phyloP scores from a whole-genome alignment of 1,140 invertebrate species.

The Pseudomyrmex concolor region DNA sequence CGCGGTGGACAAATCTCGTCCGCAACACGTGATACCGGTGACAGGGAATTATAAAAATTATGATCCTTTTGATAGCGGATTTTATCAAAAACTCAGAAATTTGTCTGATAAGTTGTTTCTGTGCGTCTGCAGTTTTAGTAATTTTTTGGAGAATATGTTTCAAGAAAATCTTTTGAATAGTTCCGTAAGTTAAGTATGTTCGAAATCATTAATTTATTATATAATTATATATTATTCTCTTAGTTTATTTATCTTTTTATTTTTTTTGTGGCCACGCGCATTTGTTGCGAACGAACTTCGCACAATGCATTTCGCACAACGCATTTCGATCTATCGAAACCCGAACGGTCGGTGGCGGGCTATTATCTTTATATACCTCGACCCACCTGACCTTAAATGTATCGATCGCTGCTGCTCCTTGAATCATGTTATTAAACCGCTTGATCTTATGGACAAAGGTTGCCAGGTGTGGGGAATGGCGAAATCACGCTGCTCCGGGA shows the following conservation, averaged over 20 bases:
- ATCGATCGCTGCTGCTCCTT: slow-evolving; percentile 69
- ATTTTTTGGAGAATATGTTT: neutral
- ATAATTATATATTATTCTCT: neutral
- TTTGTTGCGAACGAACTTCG: neutral
- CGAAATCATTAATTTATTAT: neutral
- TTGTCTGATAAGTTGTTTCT: neutral
- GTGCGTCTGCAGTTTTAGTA: neutral
- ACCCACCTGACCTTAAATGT: slow-evolving; percentile 72
- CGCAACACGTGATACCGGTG: neutral
- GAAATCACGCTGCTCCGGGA: slow-evolving; percentile 51
- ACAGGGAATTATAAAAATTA: neutral
- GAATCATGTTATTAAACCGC: slow-evolving; percentile 71
- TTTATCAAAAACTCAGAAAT: neutral
- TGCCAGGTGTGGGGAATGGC: slow-evolving; percentile 55
- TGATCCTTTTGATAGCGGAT: neutral
- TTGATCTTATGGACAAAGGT: slow-evolving; percentile 69
- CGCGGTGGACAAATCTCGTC: slow-evolving; percentile 26
- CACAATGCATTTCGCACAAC: neutral
- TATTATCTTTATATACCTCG: slow-evolving; percentile 72
- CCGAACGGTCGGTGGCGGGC: slow-evolving; percentile 65
- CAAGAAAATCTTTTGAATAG: neutral
- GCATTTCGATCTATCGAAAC: slow-evolving; percentile 23
- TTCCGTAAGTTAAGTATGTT: neutral
- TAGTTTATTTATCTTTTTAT: too few relatives aligned
- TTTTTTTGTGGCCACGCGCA: neutral